Base-by-base conservation (phyloP, 2,113 vertebrate species). In the Phasianus colchicus region DNA sequence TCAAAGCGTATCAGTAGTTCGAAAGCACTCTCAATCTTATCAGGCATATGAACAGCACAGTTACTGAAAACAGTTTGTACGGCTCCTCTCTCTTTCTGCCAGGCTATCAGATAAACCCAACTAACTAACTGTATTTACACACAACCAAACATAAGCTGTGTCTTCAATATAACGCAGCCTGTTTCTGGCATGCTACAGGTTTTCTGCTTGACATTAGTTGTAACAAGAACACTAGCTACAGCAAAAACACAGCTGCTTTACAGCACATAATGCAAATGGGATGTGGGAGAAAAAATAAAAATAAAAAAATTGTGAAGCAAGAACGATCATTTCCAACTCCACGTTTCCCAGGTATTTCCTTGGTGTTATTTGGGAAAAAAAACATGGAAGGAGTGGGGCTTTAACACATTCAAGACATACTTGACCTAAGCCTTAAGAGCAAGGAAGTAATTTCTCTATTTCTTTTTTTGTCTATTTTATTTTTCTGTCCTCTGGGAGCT, bases 111-210 rank as follows among this genome's bases (percentile, higher is more conserved):
- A 98, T 98, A 97, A 98, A 97, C 91, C 78, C 94, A 89, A 88
- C 98, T 98, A 98, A 98, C 97, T 96, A 98, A 98, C 97, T 97
- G 97, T 98, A 98, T 98, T 98, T 98, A 98, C 97, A 97, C 97
- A 97, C 97, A 98, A 97, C 97, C 97, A 96, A 96, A 97, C 92
- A 85, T 71, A 97, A 97, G 90, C 96, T 96, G 94, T 91, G 94
- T 97, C 97, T 97, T 97, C 92, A 89, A 74, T 11, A 57, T 34
- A 60, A 43, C 71, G 71, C 43, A 84, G 92, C 67, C 94, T 71
- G 58, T 75, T 95, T 92, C 91, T 91, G 88, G 88, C 60, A 86
- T 22, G 89, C 91, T 86, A 86, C 34, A 93, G 91, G 94, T 94
- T 96, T 92, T 91, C 87, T 94, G 87, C 93, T 89, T 85, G 80